Percentiles rank a stretch among this genome's conserved stretches.
Conservation (phyloP, 2,113 vertebrate genomes). For the Nanorana parkeri region DNA sequence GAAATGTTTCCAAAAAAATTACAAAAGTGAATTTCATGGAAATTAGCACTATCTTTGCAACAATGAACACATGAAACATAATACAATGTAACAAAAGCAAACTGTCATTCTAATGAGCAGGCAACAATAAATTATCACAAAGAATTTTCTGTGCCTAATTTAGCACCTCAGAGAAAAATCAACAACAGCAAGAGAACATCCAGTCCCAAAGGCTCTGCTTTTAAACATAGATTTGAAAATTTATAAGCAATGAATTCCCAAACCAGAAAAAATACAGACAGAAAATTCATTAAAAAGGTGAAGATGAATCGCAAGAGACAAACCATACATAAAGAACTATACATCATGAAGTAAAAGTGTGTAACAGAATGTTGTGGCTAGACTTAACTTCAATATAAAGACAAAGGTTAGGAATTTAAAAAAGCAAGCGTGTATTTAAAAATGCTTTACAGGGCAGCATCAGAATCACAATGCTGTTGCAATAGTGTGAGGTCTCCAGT, state of each 20-base stretch:
- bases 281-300: slow-evolving; percentile 57
- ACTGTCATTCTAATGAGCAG: slow-evolving; percentile 49
- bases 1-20: slow-evolving; percentile 5
- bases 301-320: slow-evolving; percentile 50
- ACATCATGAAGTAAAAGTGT: slow-evolving; percentile 36
- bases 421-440: not conserved
- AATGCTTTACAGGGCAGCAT: not conserved
- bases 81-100: slow-evolving; percentile 46
- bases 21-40: slow-evolving; percentile 28
- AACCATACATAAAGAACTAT: slow-evolving; percentile 48
- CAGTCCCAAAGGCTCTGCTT: slow-evolving; percentile 52
- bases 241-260: slow-evolving; percentile 52
- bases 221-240: slow-evolving; percentile 57
- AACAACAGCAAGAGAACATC: slow-evolving; percentile 57
- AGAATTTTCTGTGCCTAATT: slow-evolving; percentile 55
- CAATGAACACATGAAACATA: slow-evolving; percentile 37
- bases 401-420: not conserved
- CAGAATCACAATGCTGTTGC: not conserved
- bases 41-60: slow-evolving; percentile 48
- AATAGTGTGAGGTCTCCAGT: not conserved
- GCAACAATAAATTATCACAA: slow-evolving; percentile 57
- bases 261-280: slow-evolving; percentile 50
- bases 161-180: slow-evolving; percentile 56
- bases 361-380: not conserved
- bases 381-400: not conserved